Conservation (phyloP, 35 echinoderm and acorn worm species). For the Heliocidaris erythrogramma region DNA sequence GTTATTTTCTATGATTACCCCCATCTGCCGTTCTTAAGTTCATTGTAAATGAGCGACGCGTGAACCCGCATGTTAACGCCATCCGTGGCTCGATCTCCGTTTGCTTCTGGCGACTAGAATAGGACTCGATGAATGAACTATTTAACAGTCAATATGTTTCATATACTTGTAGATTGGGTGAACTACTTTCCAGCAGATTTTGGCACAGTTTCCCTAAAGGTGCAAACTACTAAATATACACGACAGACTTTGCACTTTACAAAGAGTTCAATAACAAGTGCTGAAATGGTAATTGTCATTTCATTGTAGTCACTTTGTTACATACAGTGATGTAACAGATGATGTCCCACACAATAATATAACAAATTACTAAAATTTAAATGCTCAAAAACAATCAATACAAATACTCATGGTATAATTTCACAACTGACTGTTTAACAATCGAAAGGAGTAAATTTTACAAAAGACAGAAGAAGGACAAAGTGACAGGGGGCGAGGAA, state of each 20-base stretch:
- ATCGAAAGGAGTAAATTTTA: too few relatives aligned
- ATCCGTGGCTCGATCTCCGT: not conserved
- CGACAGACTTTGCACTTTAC: not conserved
- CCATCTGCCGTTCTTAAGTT: not conserved
- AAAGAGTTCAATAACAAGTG: not conserved
- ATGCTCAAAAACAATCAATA: too few relatives aligned
- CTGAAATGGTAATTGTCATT: not conserved
- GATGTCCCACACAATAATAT: not conserved
- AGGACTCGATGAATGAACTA: not conserved
- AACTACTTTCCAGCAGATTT: not conserved
- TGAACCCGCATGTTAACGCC: not conserved
- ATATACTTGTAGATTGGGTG: not conserved
- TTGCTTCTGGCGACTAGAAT: not conserved
- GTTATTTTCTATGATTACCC: constrained; percentile 7
- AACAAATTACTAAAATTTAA: not conserved
- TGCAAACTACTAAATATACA: not conserved
- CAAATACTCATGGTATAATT: too few relatives aligned
- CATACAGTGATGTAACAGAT: not conserved
- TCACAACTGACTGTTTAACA: too few relatives aligned
- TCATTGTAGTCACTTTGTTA: not conserved
- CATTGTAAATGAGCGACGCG: not conserved
- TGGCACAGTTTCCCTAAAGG: not conserved
- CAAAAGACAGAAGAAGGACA: too few relatives aligned
- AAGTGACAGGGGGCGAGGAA: too few relatives aligned
- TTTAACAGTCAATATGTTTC: not conserved